Conservation (phyloP, 37 sponge, comb jelly and placozoan species). For the Diacarnus erythraeanus region DNA sequence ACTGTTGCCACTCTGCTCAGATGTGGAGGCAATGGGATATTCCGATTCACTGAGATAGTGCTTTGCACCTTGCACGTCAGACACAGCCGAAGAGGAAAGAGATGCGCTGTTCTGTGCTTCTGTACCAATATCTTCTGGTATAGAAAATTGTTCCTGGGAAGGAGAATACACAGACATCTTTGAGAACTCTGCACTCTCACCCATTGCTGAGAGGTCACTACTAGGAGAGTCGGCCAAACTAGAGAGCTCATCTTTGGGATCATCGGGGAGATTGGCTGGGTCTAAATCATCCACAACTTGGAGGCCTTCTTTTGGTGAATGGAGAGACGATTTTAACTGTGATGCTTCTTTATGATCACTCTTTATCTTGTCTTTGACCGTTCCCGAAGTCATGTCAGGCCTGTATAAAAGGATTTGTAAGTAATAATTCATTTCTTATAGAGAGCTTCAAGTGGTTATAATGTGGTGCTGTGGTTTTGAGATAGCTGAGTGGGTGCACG, state of each 20-base stretch:
- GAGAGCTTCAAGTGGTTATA: no score
- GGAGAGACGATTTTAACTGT: neutral
- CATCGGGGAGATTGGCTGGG: slow-evolving; percentile 13
- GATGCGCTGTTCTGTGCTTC: slow-evolving; percentile 37
- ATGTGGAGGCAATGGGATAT: slow-evolving; percentile 13
- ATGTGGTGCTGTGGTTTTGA: no score
- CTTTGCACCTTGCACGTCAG: slow-evolving; percentile 41
- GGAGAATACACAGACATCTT: slow-evolving; percentile 50
- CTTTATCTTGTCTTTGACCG: slow-evolving; percentile 15
- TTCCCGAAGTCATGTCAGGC: neutral
- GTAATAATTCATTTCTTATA: no score
- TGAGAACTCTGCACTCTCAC: slow-evolving; percentile 9
- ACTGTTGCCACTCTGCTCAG: slow-evolving; percentile 6
- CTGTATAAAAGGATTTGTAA: no score
- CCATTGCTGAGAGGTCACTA: neutral
- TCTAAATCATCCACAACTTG: neutral
- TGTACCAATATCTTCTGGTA: slow-evolving; percentile 31
- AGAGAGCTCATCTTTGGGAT: neutral
- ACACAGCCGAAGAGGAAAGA: slow-evolving; percentile 24
- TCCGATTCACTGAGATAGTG: slow-evolving; percentile 28
- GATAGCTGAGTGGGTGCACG: no score
- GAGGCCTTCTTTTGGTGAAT: slow-evolving; percentile 42
- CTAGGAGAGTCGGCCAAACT: slow-evolving; percentile 24
- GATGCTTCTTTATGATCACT: neutral
- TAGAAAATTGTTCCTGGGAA: slow-evolving; percentile 13